Percentiles rank a stretch among this genome's conserved stretches.
Evolutionary conservation across 2,113 vertebrate species (phyloP).

Genomic region (Spea bombifrons): DNA sequence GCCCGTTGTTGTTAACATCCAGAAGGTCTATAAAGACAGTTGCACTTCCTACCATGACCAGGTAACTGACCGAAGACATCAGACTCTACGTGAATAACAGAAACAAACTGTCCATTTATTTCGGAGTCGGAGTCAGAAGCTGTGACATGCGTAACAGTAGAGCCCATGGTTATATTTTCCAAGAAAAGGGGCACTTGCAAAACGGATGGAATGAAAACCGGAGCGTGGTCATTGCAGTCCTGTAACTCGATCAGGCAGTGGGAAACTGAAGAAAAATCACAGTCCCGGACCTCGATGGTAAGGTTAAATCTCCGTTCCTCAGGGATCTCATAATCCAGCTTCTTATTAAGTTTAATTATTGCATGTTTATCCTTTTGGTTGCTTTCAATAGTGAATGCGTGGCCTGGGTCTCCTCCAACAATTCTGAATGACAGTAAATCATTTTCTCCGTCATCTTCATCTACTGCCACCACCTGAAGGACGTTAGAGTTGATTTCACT

Average conservation of each 20-base stretch:
- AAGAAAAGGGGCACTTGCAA: constrained; percentile 68
- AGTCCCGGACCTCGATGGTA: constrained; percentile 70
- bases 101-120: too few relatives aligned
- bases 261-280: constrained; percentile 77
- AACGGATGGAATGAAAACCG: constrained; percentile 76
- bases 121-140: too few relatives aligned
- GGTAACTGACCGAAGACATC: constrained; percentile 61
- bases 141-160: too few relatives aligned
- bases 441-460: constrained; percentile 75
- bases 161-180: constrained; percentile 36
- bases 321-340: constrained; percentile 78
- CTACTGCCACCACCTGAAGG: constrained; percentile 72
- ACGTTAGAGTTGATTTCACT: constrained; percentile 70
- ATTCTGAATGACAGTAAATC: constrained; percentile 79
- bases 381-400: constrained; percentile 82
- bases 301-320: constrained; percentile 80
- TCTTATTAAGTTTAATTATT: constrained; percentile 75
- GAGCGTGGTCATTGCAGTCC: constrained; percentile 83
- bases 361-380: constrained; percentile 72
- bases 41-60: too few relatives aligned
- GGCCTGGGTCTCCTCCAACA: constrained; percentile 76
- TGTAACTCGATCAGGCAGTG: constrained; percentile 79
- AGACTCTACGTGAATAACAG: constrained; percentile 51
- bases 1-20: too few relatives aligned
- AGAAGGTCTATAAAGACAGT: too few relatives aligned